Evolutionary conservation across 2,888 invertebrate species (phyloP), one percentile per base, ranked within the genome.

Genomic region (Catotricha subobsoleta): DNA sequence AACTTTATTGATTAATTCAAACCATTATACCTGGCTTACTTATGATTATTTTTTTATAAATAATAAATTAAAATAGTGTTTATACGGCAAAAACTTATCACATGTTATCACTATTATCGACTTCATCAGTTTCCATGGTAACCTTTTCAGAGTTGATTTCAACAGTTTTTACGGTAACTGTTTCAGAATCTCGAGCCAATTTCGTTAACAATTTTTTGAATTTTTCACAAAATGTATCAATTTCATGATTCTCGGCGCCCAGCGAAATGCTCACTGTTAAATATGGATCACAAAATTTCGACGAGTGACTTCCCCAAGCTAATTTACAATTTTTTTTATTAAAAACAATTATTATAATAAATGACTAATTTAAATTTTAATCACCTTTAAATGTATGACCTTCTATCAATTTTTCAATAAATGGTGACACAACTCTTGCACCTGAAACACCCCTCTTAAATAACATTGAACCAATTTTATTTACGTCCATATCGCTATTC

Each of bases 391-490:
- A 76, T 47, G 64, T 61, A 52, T 66, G 62, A 5, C 66, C 68
- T 49, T 60, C 61, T 45, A 76, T 70, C 40, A 55, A 59, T 52
- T 72, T 72, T 8, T 55, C 56, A 41, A 71, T 69, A 2, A 60
- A 59, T 19, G 65, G 60, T 8, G 67, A 63, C 38, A 77, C 63
- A 27, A 75, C 76, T 56, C 81, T 67, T 15, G 76, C 70, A 15
- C 82, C 82, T 20, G 80, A 80, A 19, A 82, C 72, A 51, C 74
- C 74, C 47, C 80, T 67, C 13, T 72, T 67, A 56, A 78, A 80
- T 23, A 82, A 59, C 75, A 77, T 79, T 1, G 80, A 74, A 8
- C 81, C 80, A n/a, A n/a, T n/a, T n/a, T n/a, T n/a, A n/a, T n/a
- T n/a, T 38, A 81, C 58, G 56, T 71, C 66, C 33, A 76, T 72